Evolutionary conservation across 2,797 vertebrate genomes (phyloP), one percentile per base, ranked within the genome.

Genomic region (Neopelma chrysocephalum): DNA sequence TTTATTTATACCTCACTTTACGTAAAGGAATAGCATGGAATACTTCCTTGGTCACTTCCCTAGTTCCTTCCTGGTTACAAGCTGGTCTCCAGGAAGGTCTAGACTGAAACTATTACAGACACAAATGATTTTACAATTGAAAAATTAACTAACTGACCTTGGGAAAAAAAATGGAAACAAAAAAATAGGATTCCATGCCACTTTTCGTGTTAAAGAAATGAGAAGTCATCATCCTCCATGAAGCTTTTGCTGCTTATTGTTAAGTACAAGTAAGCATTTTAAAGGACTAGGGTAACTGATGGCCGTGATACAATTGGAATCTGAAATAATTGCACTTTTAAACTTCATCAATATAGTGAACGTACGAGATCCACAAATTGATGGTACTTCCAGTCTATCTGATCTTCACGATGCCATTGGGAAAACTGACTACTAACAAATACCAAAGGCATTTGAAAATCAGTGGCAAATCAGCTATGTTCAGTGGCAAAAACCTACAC

Each of bases 91-190:
- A 40, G 38, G 38, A 40, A 40, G 38, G 38, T 13, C 38, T 40
- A 40, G 38, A 40, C 38, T 40, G 38, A 40, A 40, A 40, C 38
- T 40, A 14, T 40, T 13, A 40, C 38, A 40, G 38, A 36, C 65
- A 29, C 29, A 93, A 89, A 2, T 20, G 43, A 77, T 73, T 94
- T 84, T 43, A 45, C 4, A 12, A 77, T 22, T 21, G 12, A 87
- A 89, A 80, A 66, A 56, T 38, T 58, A 75, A 36, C 27, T 64
- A 22, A 69, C 8, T 66, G 29, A 58, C 7, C 29, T 56, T 22
- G 27, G 27, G 9, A 9, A 1, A 9, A 3, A 78, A 72, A 27
- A 21, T 0, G 1, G 6, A 40, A 56, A 34, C 3, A 69, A 60
- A 62, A 54, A 45, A 19, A 16, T 10, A 72, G 34, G 54, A n/a